These are phyloP conservation scores for Romanomermis culicivorax DNA, from an alignment of 2,888 invertebrate species.

Conservation along the genomic window DNA sequence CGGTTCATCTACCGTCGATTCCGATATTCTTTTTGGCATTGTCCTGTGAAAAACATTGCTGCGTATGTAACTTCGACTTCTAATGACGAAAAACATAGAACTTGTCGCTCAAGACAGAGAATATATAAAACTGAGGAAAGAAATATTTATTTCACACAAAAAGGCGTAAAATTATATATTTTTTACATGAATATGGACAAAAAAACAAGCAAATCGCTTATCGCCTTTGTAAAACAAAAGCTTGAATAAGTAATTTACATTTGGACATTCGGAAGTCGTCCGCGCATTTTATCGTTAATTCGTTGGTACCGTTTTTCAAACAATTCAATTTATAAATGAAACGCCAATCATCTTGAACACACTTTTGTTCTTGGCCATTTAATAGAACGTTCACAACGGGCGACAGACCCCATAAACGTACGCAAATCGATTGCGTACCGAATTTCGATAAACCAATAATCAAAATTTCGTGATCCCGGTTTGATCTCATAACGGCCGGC, in stretches of 20 bases:
- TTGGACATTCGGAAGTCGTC: not conserved
- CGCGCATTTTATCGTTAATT: slow-evolving; percentile 5
- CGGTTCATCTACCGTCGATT: too few relatives aligned
- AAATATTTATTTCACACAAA: too few relatives aligned
- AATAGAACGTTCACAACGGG: slow-evolving; percentile 4
- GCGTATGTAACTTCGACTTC: too few relatives aligned
- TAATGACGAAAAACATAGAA: too few relatives aligned
- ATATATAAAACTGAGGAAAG: too few relatives aligned
- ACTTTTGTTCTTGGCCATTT: not conserved
- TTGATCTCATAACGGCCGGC: not conserved
- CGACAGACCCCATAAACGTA: slow-evolving; percentile 8
- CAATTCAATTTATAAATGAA: slow-evolving; percentile 7
- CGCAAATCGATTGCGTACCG: slow-evolving; percentile 2
- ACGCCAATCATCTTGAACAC: slow-evolving; percentile 7
- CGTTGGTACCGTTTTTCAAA: slow-evolving; percentile 6
- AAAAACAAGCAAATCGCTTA: too few relatives aligned
- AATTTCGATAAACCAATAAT: slow-evolving; percentile 3
- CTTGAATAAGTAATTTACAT: slow-evolving; percentile 1
- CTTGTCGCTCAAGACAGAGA: too few relatives aligned
- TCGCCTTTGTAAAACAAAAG: too few relatives aligned
- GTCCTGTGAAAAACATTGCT: too few relatives aligned
- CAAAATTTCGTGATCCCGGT: not conserved
- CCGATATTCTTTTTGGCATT: too few relatives aligned
- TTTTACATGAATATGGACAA: too few relatives aligned
- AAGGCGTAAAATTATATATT: too few relatives aligned